These are phyloP conservation scores for Malurus cyaneus DNA, from an alignment of 2,113 vertebrate genomes.

Conservation along the genomic window DNA sequence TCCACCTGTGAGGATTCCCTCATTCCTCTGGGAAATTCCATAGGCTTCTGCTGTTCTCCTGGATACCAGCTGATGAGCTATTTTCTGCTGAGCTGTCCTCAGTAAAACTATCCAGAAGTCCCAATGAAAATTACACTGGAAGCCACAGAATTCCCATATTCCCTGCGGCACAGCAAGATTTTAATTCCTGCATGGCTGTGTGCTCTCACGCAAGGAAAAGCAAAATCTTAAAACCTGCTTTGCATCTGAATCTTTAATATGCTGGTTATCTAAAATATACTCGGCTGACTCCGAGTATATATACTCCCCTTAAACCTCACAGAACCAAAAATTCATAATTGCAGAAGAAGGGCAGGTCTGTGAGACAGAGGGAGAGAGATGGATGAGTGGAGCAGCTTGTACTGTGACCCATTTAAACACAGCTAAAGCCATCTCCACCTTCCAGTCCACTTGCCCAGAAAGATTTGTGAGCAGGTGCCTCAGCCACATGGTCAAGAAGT, in stretches of 20 bases:
- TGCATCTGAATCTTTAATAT: background rate
- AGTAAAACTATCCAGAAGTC: background rate
- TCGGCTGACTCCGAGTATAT: background rate
- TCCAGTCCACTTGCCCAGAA: background rate
- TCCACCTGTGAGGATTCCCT: background rate
- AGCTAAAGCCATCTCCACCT: background rate
- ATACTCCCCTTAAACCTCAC: background rate
- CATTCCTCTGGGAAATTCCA: background rate
- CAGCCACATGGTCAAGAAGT: background rate
- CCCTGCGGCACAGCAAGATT: background rate
- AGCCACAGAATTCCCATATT: background rate
- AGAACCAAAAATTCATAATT: background rate
- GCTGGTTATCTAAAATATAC: background rate
- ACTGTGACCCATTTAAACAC: background rate
- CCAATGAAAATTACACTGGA: background rate
- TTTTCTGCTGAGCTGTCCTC: background rate
- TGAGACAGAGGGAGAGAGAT: background rate
- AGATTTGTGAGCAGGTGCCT: background rate
- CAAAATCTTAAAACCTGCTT: background rate
- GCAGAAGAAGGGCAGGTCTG: background rate
- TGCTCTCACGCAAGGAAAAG: background rate
- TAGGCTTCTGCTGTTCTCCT: background rate
- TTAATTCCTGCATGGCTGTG: background rate
- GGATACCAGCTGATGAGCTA: background rate
- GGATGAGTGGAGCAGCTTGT: background rate